phyloP scores from a whole-genome alignment of 64 coral and sea anemone species.

The Pocillopora damicornis region DNA sequence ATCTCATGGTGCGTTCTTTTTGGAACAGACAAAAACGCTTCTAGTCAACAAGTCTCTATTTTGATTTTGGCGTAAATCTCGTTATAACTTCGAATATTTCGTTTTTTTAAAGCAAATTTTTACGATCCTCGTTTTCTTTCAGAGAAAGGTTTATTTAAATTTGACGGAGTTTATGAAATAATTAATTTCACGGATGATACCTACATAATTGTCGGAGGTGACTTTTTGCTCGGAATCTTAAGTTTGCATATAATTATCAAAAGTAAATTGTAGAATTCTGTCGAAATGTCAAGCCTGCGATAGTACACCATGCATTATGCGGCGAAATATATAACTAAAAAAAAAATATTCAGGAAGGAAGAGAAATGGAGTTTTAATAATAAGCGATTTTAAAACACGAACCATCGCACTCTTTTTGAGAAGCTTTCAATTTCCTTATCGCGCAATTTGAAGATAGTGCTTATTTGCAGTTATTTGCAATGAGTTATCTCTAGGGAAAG shows the following conservation, averaged over 20 bases:
- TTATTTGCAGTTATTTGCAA: background rate
- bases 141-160: background rate
- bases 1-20: background rate
- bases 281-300: background rate
- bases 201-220: background rate
- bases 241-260: background rate
- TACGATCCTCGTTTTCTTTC: background rate
- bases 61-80: background rate
- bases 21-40: background rate
- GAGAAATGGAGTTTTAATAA: background rate
- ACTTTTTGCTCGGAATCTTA: background rate
- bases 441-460: background rate
- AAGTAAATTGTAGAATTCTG: slow-evolving; percentile 3
- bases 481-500: background rate
- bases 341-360: background rate
- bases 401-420: background rate
- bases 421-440: background rate
- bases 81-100: background rate
- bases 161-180: background rate
- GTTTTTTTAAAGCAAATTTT: background rate
- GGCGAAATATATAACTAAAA: background rate
- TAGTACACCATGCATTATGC: background rate
- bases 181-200: background rate
- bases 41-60: background rate
- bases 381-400: no score